Evolutionary conservation across 1,140 invertebrate genomes (phyloP).

Genomic region (Amyelois transitella): DNA sequence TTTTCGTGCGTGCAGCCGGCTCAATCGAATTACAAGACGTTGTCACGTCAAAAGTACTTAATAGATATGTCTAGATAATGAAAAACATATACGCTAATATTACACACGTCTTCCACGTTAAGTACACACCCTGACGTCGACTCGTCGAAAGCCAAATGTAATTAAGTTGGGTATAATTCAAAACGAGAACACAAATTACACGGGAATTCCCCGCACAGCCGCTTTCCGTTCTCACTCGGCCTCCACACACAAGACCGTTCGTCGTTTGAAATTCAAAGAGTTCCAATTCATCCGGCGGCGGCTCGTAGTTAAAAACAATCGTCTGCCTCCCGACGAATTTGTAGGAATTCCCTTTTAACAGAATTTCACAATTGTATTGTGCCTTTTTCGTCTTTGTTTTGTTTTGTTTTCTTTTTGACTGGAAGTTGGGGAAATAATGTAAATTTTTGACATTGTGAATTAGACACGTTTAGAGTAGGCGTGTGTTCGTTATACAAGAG

Average conservation of each 20-base stretch:
- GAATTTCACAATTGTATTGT: not conserved
- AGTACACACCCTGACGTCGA: no score
- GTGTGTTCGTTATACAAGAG: no score
- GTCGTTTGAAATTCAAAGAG: not conserved
- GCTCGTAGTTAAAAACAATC: not conserved
- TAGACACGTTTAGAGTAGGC: no score
- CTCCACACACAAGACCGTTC: not conserved
- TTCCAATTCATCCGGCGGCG: not conserved
- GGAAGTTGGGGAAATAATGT: not conserved
- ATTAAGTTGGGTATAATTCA: not conserved
- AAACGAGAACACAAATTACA: not conserved
- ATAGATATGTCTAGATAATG: no score
- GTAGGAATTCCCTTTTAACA: not conserved
- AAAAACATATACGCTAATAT: no score
- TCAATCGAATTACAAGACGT: no score
- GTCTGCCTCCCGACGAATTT: not conserved
- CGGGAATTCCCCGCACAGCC: not conserved
- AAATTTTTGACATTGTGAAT: not conserved
- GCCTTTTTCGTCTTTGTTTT: not conserved
- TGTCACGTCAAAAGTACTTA: no score
- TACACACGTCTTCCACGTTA: no score
- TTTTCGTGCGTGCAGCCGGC: no score
- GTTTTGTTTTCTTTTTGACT: not conserved
- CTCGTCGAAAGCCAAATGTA: not conserved
- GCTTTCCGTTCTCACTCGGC: not conserved